Conservation (phyloP, 1,140 invertebrate genomes). For the Drosophila tani region DNA sequence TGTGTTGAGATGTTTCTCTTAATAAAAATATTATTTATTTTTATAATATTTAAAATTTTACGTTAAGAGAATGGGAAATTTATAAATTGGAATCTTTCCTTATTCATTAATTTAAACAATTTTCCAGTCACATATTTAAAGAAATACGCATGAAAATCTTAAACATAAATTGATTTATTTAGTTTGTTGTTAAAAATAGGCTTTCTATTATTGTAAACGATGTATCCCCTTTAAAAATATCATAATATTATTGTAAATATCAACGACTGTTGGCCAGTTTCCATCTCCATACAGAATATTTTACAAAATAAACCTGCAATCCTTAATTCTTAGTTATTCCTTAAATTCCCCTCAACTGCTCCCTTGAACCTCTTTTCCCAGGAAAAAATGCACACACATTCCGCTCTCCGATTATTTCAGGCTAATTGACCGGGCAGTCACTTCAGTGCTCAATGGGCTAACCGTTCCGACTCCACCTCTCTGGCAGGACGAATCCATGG, state of each 20-base stretch:
- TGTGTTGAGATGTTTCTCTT: background rate
- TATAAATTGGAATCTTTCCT: background rate
- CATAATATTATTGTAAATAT: too few relatives aligned
- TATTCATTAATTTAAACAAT: background rate
- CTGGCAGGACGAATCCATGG: constrained; percentile 54
- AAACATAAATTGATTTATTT: background rate
- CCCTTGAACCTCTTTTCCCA: background rate
- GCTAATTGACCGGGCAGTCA: constrained; percentile 73
- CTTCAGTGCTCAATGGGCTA: constrained; percentile 71
- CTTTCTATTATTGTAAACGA: background rate
- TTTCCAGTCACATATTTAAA: background rate
- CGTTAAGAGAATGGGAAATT: background rate
- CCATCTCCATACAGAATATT: too few relatives aligned
- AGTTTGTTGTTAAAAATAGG: background rate
- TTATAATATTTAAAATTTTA: too few relatives aligned
- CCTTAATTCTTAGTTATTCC: background rate
- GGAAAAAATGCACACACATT: constrained; percentile 41
- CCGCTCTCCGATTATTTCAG: constrained; percentile 46
- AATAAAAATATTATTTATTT: background rate
- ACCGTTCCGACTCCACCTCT: constrained; percentile 1
- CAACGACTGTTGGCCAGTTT: background rate
- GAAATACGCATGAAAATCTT: too few relatives aligned
- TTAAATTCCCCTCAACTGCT: background rate
- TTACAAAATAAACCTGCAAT: background rate
- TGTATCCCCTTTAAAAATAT: too few relatives aligned